These are phyloP conservation scores for Urocolius indicus DNA, from an alignment of 2,113 vertebrate species.

Conservation along the genomic window DNA sequence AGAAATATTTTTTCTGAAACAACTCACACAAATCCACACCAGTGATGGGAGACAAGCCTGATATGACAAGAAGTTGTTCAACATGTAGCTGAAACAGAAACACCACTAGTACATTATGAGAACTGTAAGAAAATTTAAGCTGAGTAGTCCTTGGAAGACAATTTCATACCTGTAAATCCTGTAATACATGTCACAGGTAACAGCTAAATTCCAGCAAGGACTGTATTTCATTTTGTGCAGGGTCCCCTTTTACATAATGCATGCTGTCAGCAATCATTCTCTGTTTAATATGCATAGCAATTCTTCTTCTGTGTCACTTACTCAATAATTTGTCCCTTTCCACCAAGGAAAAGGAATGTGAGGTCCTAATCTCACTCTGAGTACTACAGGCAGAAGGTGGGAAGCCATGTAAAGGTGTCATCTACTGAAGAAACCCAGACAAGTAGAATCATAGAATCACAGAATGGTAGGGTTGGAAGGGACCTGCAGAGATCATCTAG, in stretches of 20 bases:
- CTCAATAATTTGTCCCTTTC: slow-evolving; percentile 61
- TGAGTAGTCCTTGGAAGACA: slow-evolving; percentile 12
- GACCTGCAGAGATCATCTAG: too few relatives aligned
- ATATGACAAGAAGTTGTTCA: not conserved
- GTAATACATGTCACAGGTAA: slow-evolving; percentile 35
- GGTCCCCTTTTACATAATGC: slow-evolving; percentile 48
- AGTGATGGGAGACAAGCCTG: not conserved
- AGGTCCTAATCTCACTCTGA: not conserved
- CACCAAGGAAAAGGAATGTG: not conserved
- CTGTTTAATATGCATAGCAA: slow-evolving; percentile 57
- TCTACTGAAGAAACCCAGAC: not conserved
- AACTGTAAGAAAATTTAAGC: slow-evolving; percentile 18
- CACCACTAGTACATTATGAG: not conserved
- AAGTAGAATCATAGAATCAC: not conserved
- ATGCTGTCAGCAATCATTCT: slow-evolving; percentile 59
- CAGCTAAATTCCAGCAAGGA: slow-evolving; percentile 60
- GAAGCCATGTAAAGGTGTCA: not conserved
- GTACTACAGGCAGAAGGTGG: not conserved
- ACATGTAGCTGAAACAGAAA: not conserved
- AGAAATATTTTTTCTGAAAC: not conserved
- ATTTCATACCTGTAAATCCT: slow-evolving; percentile 38
- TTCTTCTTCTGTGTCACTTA: slow-evolving; percentile 66
- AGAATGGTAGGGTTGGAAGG: too few relatives aligned
- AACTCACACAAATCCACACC: not conserved
- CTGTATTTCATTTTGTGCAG: slow-evolving; percentile 62